Percentiles rank a stretch among this genome's conserved stretches.
Conservation (phyloP, 2,113 vertebrate genomes). For the Tupaia chinensis region DNA sequence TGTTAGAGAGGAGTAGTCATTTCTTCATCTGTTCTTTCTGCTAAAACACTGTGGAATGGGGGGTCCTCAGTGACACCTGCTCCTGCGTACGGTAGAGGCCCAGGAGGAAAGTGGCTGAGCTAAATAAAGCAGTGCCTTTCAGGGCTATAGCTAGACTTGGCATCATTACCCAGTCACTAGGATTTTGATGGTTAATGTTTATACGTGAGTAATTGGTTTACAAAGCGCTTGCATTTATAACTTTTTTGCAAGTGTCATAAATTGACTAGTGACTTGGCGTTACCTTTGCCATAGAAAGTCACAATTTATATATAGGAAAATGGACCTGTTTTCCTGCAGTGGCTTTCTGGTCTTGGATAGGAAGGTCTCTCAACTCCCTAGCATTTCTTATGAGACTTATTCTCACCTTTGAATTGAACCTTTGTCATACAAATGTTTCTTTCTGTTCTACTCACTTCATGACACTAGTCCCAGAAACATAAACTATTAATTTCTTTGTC, state of each 20-base stretch:
- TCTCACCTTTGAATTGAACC: neutral
- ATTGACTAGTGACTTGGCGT: neutral
- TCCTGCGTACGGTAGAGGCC: neutral
- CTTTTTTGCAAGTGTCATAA: neutral
- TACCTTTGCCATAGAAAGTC: neutral
- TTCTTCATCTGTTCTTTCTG: neutral
- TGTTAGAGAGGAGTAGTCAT: neutral
- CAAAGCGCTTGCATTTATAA: neutral
- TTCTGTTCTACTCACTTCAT: neutral
- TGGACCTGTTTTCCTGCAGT: neutral
- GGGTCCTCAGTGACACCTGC: neutral
- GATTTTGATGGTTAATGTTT: neutral
- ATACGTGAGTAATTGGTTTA: neutral
- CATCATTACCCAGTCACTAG: neutral
- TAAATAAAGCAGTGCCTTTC: neutral
- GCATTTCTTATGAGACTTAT: neutral
- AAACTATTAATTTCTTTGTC: neutral
- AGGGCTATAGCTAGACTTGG: neutral
- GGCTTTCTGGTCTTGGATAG: neutral
- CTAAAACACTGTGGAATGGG: neutral
- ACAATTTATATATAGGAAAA: neutral
- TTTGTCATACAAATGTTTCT: neutral
- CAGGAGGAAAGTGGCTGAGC: neutral
- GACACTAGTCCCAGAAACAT: neutral
- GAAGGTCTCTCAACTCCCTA: neutral